These are phyloP conservation scores for Diloba caeruleocephala DNA, from an alignment of 2,888 invertebrate species.

Conservation along the genomic window DNA sequence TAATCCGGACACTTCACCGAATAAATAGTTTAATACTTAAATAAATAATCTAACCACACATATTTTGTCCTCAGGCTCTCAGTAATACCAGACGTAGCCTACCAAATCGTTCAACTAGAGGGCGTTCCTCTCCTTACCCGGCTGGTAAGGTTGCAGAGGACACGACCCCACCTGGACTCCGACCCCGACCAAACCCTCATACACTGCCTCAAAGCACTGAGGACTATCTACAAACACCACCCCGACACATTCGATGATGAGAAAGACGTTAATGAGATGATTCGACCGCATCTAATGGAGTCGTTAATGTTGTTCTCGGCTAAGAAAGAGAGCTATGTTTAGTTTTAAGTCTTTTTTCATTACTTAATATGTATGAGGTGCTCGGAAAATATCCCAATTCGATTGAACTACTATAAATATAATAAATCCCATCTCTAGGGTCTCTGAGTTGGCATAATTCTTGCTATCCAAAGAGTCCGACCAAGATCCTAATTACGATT, in stretches of 20 bases:
- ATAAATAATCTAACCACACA: neutral
- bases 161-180: conserved; percentile 70
- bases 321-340: conserved; percentile 92
- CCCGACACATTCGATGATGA: conserved; percentile 77
- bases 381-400: too few species aligned
- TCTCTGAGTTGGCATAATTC: too few species aligned
- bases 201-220: conserved; percentile 82
- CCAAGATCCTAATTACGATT: too few species aligned
- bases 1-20: too few species aligned
- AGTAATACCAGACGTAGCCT: conserved; percentile 91
- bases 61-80: conserved; percentile 86
- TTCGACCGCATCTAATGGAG: conserved; percentile 93
- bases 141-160: conserved; percentile 90
- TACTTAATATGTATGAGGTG: too few species aligned
- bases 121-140: conserved; percentile 91
- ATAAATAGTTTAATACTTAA: too few species aligned
- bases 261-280: conserved; percentile 92
- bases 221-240: conserved; percentile 83
- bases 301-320: conserved; percentile 94
- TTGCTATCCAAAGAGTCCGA: too few species aligned
- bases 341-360: neutral
- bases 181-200: conserved; percentile 83
- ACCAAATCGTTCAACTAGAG: conserved; percentile 92
- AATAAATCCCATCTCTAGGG: too few species aligned
- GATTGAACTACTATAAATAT: too few species aligned